Percentiles rank a stretch among this genome's conserved stretches.
Evolutionary conservation across 2,888 invertebrate genomes (phyloP).

Genomic region (Steromphala cineraria): DNA sequence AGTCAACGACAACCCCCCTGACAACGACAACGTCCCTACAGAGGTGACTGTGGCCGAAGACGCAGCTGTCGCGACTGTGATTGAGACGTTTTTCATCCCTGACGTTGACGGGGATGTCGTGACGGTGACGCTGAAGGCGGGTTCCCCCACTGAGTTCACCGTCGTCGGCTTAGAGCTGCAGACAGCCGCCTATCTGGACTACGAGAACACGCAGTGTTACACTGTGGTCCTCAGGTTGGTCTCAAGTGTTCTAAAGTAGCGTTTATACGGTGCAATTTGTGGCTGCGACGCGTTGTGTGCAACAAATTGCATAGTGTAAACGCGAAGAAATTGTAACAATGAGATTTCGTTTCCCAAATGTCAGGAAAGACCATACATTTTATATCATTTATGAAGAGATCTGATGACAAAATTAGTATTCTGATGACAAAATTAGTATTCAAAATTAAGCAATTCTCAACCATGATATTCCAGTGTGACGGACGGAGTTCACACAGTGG

Average conservation of each 20-base stretch:
- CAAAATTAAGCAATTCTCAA: too few relatives aligned
- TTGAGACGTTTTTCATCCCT: neutral
- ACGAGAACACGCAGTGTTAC: neutral
- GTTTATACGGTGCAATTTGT: too few relatives aligned
- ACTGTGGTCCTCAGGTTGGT: neutral
- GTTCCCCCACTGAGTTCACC: neutral
- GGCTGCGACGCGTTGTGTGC: too few relatives aligned
- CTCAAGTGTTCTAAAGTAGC: too few relatives aligned
- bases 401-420: too few relatives aligned
- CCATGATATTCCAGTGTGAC: neutral
- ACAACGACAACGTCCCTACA: neutral
- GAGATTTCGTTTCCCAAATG: too few relatives aligned
- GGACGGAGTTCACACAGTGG: neutral
- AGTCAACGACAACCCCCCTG: conserved; percentile 2
- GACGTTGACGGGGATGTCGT: neutral
- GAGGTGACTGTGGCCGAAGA: neutral
- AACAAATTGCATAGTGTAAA: too few relatives aligned
- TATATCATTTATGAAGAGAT: too few relatives aligned
- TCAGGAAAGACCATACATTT: too few relatives aligned
- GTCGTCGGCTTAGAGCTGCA: neutral
- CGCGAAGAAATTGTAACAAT: too few relatives aligned
- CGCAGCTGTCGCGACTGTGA: neutral
- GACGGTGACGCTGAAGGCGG: neutral
- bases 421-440: too few relatives aligned
- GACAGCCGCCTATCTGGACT: neutral